Evolutionary conservation across 1,140 invertebrate species (phyloP).

Genomic region (Cotesia glomerata): DNA sequence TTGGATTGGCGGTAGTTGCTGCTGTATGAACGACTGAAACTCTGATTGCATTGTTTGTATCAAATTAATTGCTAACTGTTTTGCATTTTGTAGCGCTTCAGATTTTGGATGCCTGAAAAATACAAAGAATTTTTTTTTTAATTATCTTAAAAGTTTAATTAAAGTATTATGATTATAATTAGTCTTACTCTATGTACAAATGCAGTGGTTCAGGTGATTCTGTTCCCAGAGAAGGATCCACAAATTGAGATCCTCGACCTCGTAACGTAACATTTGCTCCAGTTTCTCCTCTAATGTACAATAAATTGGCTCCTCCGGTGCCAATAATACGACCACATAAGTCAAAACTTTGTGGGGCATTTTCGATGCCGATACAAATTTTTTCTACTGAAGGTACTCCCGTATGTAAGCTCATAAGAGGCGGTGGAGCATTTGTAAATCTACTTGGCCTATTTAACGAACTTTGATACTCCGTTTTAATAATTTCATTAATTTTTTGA

Average conservation of each 20-base stretch:
- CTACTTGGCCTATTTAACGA: slow-evolving; percentile 60
- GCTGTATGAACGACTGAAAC: slow-evolving; percentile 70
- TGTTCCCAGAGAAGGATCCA: slow-evolving; percentile 66
- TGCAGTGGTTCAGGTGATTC: slow-evolving; percentile 83
- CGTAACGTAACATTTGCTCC: slow-evolving; percentile 76
- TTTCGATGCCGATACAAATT: slow-evolving; percentile 78
- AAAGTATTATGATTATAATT: slow-evolving; percentile 7
- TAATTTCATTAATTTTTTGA: slow-evolving; percentile 69
- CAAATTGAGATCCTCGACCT: slow-evolving; percentile 72
- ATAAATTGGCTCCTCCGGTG: slow-evolving; percentile 72
- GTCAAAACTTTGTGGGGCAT: slow-evolving; percentile 77
- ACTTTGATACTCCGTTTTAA: slow-evolving; percentile 62
- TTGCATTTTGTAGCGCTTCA: slow-evolving; percentile 74
- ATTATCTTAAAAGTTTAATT: slow-evolving; percentile 9
- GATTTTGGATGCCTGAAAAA: slow-evolving; percentile 69
- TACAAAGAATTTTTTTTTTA: slow-evolving; percentile 28
- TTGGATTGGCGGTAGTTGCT: slow-evolving; percentile 62
- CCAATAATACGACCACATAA: slow-evolving; percentile 77
- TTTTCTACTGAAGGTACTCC: slow-evolving; percentile 68
- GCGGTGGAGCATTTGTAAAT: slow-evolving; percentile 63
- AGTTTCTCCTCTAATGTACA: slow-evolving; percentile 79
- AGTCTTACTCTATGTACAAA: slow-evolving; percentile 73
- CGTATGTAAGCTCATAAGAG: slow-evolving; percentile 63
- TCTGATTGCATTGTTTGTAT: slow-evolving; percentile 83
- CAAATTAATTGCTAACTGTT: slow-evolving; percentile 76